phyloP scores from a whole-genome alignment of 2,797 vertebrate species.

The Vultur gryphus region DNA sequence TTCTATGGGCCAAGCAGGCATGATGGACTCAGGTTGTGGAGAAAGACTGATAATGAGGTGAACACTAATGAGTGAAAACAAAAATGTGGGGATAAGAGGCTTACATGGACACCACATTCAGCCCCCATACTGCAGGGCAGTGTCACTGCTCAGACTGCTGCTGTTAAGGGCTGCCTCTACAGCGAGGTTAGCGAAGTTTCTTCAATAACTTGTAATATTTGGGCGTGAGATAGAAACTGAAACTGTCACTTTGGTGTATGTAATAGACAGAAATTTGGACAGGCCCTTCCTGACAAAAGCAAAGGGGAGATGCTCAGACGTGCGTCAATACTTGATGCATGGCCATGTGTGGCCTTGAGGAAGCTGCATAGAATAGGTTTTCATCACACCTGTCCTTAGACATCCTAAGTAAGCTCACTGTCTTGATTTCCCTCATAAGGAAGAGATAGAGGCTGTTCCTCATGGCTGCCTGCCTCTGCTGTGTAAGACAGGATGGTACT shows the following conservation, averaged over 20 bases:
- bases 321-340: background rate
- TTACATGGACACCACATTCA: background rate
- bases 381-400: background rate
- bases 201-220: background rate
- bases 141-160: background rate
- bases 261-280: background rate
- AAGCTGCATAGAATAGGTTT: background rate
- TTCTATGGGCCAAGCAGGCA: background rate
- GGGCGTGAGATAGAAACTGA: background rate
- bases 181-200: rapidly evolving
- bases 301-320: background rate
- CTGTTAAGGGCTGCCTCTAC: background rate
- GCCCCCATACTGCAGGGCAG: rapidly evolving
- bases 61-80: background rate
- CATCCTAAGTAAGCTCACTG: background rate
- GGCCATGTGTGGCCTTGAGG: background rate
- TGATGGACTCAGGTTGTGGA: background rate
- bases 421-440: background rate
- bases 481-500: background rate
- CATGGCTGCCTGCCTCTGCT: background rate
- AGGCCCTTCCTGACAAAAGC: background rate
- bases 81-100: background rate
- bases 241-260: background rate
- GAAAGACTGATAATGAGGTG: background rate
- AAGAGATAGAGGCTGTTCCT: background rate